Base-by-base conservation (phyloP, 1,140 invertebrate species). In the Listronotus oregonensis region DNA sequence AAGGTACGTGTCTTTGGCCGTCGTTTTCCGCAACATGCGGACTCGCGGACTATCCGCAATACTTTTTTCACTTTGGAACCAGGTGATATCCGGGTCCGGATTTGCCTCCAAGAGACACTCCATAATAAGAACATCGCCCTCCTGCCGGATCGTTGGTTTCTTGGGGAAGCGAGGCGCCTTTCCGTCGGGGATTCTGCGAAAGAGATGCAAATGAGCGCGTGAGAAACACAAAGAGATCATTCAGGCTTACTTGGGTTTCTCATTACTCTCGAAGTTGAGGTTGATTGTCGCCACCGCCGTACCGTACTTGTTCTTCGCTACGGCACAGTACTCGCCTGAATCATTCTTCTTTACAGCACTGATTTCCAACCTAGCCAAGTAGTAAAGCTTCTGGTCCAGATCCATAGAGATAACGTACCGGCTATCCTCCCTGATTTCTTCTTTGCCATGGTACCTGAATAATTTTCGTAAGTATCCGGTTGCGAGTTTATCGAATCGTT, bases 161-260 rank as follows among this genome's bases (percentile, higher is more conserved):
- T 97, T 97, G 44, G 96, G 95, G 80, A 98, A 98, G 72, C 95
- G 86, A 47, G 95, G 96, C 62, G 94, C 88, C 83, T 97, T 97
- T 68, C 94, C 95, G 73, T 95, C 93, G 31, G 94, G 93, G 82
- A 96, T 94, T 89, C 94, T 96, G 83, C 59, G 68, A 71, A 73
- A 75, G 46, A 72, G 50, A 62, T 32, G 62, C 54, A 50, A 42
- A 65, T 65, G 39, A 68, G 51, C 49, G 32, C 27, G n/a, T 47
- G 31, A 47, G 54, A 55, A 34, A 34, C 60, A 32, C 11, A 44
- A 44, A 44, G n/a, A 37, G 32, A 64, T 51, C 39, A 63, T 21
- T 47, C 14, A 21, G 12, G 78, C 89, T 86, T 89, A 93, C 91
- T 93, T 94, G 69, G 89, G 88, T 84, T 90, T 94, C 70, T 89